Evolutionary conservation across 2,113 vertebrate species (phyloP).

Genomic region (Sphaerodactylus townsendi): DNA sequence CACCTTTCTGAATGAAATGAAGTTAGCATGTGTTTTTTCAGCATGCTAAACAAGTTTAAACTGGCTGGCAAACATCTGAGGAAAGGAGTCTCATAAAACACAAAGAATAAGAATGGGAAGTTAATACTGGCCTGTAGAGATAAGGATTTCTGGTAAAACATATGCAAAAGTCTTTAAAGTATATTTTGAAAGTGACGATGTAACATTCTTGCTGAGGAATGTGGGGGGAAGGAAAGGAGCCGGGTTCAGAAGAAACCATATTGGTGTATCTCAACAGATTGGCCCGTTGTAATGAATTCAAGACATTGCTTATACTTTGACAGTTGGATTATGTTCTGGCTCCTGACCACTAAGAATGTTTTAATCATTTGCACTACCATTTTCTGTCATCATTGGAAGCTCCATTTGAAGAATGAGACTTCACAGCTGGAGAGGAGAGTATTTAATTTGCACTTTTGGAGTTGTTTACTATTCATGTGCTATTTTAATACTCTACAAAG

Average conservation of each 20-base stretch:
- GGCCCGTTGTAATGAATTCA: conserved; percentile 5
- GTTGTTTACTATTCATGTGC: background rate
- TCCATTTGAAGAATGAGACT: conserved; percentile 8
- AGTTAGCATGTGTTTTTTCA: conserved; percentile 55
- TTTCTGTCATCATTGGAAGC: conserved; percentile 17
- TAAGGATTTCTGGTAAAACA: conserved; percentile 64
- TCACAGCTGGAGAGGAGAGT: background rate
- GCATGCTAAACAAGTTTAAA: conserved; percentile 62
- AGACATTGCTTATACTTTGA: conserved; percentile 31
- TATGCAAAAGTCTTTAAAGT: conserved; percentile 62
- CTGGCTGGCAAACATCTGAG: conserved; percentile 59
- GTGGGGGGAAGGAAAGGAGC: background rate
- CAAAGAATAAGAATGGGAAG: conserved; percentile 63
- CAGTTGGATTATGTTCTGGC: conserved; percentile 14
- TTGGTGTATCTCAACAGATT: conserved; percentile 32
- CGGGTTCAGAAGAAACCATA: background rate
- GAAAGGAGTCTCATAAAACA: conserved; percentile 58
- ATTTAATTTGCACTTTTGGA: background rate
- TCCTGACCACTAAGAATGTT: conserved; percentile 2
- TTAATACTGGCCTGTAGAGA: conserved; percentile 62
- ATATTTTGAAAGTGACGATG: conserved; percentile 57
- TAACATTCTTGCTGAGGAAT: conserved; percentile 6
- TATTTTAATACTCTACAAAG: background rate
- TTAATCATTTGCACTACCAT: conserved; percentile 13
- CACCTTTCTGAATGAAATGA: conserved; percentile 46